These are phyloP conservation scores for Aphodius granarius DNA, from an alignment of 2,888 invertebrate species.

Conservation along the genomic window DNA sequence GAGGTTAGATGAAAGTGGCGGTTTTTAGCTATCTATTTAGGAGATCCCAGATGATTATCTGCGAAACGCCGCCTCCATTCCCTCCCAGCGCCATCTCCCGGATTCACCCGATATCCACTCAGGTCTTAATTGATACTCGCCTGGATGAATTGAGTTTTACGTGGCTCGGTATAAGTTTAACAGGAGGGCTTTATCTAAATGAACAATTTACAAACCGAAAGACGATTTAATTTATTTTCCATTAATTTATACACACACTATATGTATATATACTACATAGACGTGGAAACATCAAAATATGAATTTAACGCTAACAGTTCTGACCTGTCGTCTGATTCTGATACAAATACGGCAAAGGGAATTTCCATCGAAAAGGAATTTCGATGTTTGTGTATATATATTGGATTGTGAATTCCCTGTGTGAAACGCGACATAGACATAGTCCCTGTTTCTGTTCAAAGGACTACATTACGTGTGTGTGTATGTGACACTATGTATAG, in stretches of 20 bases:
- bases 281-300: no score
- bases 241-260: no score
- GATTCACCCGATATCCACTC: neutral
- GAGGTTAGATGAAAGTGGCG: neutral
- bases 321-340: no score
- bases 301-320: no score
- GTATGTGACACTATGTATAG: neutral
- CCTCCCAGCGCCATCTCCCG: neutral
- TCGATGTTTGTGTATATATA: neutral
- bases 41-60: neutral
- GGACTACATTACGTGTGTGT: neutral
- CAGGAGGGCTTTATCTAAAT: neutral
- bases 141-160: slow-evolving; percentile 10
- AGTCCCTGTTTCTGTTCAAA: neutral
- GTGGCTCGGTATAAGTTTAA: slow-evolving; percentile 2
- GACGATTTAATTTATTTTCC: neutral
- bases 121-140: slow-evolving; percentile 10
- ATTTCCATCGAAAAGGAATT: neutral
- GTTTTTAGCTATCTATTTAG: neutral
- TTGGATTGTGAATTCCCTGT: neutral
- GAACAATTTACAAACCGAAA: neutral
- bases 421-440: neutral
- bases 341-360: neutral
- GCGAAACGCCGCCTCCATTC: neutral
- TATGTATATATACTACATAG: no score